phyloP scores from a whole-genome alignment of 2,888 invertebrate species.

The Neoaliturus tenellus region DNA sequence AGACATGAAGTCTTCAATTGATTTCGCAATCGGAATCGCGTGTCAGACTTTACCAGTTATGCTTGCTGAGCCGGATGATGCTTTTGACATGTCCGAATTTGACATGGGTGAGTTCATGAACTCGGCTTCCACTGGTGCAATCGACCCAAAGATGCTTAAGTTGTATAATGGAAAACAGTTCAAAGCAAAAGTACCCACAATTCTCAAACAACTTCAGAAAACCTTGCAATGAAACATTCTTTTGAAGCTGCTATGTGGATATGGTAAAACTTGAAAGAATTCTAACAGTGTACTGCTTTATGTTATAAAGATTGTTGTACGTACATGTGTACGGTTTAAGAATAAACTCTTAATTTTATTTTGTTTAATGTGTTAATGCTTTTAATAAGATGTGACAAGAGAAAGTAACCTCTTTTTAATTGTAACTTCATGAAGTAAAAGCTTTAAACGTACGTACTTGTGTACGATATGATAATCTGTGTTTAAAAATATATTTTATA shows the following conservation, averaged over 20 bases:
- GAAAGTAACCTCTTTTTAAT: too few relatives aligned
- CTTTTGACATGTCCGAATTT: slow-evolving; percentile 20
- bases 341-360: too few relatives aligned
- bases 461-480: too few relatives aligned
- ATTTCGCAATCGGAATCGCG: neutral
- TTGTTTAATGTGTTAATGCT: neutral
- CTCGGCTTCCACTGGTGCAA: neutral
- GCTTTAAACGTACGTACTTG: too few relatives aligned
- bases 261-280: too few relatives aligned
- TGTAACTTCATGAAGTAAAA: too few relatives aligned
- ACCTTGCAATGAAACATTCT: neutral
- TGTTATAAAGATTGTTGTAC: too few relatives aligned
- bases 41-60: neutral
- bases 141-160: neutral
- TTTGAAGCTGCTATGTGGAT: neutral
- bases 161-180: neutral
- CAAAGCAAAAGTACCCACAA: neutral
- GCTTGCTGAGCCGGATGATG: neutral
- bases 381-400: too few relatives aligned
- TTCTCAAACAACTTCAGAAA: slow-evolving; percentile 16
- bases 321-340: too few relatives aligned
- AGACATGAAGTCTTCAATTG: neutral
- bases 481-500: too few relatives aligned
- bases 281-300: too few relatives aligned
- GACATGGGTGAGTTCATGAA: slow-evolving; percentile 13